These are phyloP conservation scores for Psilopogon haemacephalus DNA, from an alignment of 2,113 vertebrate species.

Conservation along the genomic window DNA sequence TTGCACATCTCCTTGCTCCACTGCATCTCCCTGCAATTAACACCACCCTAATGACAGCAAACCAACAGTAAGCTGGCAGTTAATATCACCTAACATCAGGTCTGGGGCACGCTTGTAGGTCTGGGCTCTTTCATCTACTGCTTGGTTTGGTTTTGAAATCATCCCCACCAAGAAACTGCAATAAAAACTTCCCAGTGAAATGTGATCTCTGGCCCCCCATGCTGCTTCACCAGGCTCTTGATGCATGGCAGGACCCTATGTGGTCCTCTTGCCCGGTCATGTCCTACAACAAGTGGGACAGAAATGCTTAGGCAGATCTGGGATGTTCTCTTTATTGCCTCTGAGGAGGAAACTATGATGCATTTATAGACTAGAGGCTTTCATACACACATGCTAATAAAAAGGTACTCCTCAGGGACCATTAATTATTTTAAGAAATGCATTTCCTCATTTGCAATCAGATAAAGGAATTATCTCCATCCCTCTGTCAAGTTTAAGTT, in stretches of 20 bases:
- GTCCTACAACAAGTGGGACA: background rate
- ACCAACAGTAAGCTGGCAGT: background rate
- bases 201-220: background rate
- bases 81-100: rapidly evolving
- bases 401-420: background rate
- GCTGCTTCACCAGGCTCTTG: background rate
- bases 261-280: background rate
- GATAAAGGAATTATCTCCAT: constrained; percentile 12
- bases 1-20: background rate
- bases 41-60: background rate
- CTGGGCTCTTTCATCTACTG: background rate
- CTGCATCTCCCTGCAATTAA: background rate
- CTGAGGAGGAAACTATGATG: background rate
- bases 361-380: constrained; percentile 21
- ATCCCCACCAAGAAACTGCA: background rate
- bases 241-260: background rate
- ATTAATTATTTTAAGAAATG: constrained; percentile 29
- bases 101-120: rapidly evolving
- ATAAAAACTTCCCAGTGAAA: background rate
- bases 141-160: background rate
- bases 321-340: background rate
- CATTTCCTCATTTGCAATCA: constrained; percentile 26
- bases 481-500: background rate
- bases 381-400: background rate
- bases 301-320: background rate